Evolutionary conservation across 2,888 invertebrate genomes (phyloP), one percentile per base, ranked within the genome.

Genomic region (Drosophila phalerata): DNA sequence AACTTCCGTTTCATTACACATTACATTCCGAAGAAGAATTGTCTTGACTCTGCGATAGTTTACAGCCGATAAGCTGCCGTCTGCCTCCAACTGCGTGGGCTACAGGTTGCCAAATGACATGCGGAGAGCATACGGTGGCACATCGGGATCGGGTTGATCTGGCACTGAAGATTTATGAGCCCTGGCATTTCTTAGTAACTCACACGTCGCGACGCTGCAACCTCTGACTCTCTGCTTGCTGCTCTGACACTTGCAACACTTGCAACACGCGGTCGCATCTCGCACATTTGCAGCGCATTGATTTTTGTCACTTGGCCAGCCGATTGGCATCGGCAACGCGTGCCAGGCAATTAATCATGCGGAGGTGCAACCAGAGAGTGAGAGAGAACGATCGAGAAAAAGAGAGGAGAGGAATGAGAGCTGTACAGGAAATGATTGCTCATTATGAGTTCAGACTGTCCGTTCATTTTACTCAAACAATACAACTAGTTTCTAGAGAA

Each of bases 241-340:
- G n/a, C 22, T 48, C 52, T n/a, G 42, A 43, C 63, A 70, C 69
- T 68, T 69, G 84, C 70, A 57, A 43, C 63, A 70, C 69, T 68
- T 69, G 84, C 70, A 57, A 63, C 40, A 40, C 38, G 49, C 34
- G 17, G 51, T 19, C 45, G 47, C 72, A 64, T 71, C 85, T 82
- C 83, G 61, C 86, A 85, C 84, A 81, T 84, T 85, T 68, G 72
- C 87, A 64, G 85, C 66, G 81, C 84, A 85, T 85, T 85, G 85
- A 85, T 85, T 85, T 88, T 85, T 85, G 84, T 81, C 88, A 85
- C 84, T 86, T 81, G 82, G 61, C 42, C 62, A 51, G 63, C 8
- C 67, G 88, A 88, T 88, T 79, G 88, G 85, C 88, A 88, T 85
- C 84, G 73, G 63, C 38, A 62, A 65, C 81, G 81, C 85, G 81